These are phyloP conservation scores for rat (Rattus norvegicus) DNA, from an alignment of 2,113 vertebrate genomes.

Conservation along the genomic window DNA sequence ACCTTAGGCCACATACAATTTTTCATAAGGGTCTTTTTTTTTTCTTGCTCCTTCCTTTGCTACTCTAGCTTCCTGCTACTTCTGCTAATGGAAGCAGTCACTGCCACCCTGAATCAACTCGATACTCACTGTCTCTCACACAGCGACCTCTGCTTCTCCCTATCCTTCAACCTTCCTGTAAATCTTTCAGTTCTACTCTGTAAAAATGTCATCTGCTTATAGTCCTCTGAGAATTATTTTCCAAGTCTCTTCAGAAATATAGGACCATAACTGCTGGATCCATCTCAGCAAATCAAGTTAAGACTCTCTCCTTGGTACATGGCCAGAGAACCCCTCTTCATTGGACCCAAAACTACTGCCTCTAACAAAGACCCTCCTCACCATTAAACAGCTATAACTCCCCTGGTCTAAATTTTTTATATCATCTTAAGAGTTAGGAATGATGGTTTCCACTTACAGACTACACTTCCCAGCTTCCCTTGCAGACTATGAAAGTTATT, in stretches of 20 bases:
- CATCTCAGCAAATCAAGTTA: neutral
- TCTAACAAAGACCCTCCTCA: neutral
- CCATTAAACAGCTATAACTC: neutral
- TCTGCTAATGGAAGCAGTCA: neutral
- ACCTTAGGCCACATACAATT: neutral
- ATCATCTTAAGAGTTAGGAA: neutral
- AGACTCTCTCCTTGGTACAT: neutral
- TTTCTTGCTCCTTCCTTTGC: neutral
- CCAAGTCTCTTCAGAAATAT: neutral
- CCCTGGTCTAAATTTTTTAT: neutral
- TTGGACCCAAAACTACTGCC: neutral
- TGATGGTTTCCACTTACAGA: neutral
- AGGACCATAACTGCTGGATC: neutral
- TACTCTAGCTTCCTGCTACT: neutral
- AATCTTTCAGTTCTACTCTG: neutral
- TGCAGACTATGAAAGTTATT: neutral
- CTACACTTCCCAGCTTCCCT: neutral
- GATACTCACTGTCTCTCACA: neutral
- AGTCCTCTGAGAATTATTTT: neutral
- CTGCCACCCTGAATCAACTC: neutral
- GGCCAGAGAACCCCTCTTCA: neutral
- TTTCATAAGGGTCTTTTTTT: neutral
- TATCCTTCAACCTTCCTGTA: neutral
- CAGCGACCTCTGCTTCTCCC: neutral
- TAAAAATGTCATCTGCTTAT: neutral